Conservation (phyloP, 2,888 invertebrate genomes). For the Lepidocyrtoides sp. region DNA sequence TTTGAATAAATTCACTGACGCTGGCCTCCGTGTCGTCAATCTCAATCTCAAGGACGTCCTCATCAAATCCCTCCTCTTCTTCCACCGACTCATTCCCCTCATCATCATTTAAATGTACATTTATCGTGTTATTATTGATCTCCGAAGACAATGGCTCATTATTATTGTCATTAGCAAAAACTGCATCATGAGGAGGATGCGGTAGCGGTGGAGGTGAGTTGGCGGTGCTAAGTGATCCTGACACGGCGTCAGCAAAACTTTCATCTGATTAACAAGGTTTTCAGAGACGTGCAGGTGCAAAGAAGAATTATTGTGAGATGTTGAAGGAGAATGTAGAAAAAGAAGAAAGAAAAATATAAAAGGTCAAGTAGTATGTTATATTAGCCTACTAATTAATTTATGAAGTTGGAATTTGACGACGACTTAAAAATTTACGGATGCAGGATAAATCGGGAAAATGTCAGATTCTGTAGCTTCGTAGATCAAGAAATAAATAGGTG, state of each 20-base stretch:
- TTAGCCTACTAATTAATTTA: slow-evolving; percentile 44
- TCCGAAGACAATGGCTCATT: background rate
- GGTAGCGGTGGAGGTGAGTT: slow-evolving; percentile 63
- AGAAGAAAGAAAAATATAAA: slow-evolving; percentile 19
- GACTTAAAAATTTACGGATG: too few relatives aligned
- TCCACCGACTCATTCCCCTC: background rate
- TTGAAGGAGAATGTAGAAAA: slow-evolving; percentile 7
- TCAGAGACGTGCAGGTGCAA: background rate
- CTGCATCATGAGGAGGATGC: slow-evolving; percentile 20
- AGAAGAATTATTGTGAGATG: slow-evolving; percentile 9
- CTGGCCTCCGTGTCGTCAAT: slow-evolving; percentile 81
- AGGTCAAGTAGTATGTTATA: slow-evolving; percentile 34
- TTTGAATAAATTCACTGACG: slow-evolving; percentile 83
- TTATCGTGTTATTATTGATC: slow-evolving; percentile 53
- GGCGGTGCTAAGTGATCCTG: slow-evolving; percentile 65
- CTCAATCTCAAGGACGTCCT: slow-evolving; percentile 76
- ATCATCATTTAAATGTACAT: background rate
- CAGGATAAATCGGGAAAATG: too few relatives aligned
- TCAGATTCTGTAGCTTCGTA: too few relatives aligned
- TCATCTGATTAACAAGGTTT: slow-evolving; percentile 71
- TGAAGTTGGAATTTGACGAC: too few relatives aligned
- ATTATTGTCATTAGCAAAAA: background rate
- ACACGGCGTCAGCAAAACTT: slow-evolving; percentile 81
- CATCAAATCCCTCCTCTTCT: slow-evolving; percentile 52
- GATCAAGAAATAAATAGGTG: too few relatives aligned